Percentiles rank a stretch among this genome's conserved stretches.
These are phyloP conservation scores for Trissolcus basalis DNA, from an alignment of 1,140 invertebrate species.

Conservation along the genomic window DNA sequence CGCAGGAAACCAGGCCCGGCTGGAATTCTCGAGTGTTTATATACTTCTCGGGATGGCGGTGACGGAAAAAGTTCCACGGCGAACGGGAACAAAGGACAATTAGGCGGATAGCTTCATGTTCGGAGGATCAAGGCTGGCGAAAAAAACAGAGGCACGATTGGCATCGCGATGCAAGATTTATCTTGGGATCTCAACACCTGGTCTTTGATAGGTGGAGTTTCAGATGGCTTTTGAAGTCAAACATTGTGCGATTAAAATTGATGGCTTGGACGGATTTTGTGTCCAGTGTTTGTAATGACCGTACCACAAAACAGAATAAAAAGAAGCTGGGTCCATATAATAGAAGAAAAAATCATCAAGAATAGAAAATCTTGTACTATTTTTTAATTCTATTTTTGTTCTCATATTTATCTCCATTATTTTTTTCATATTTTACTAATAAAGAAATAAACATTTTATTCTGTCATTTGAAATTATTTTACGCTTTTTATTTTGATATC, in stretches of 20 bases:
- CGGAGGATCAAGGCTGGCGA: not conserved
- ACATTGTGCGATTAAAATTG: not conserved
- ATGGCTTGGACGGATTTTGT: too few relatives aligned
- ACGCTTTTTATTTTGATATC: too few relatives aligned
- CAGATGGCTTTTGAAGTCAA: constrained; percentile 1
- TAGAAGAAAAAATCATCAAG: too few relatives aligned
- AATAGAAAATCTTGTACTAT: too few relatives aligned
- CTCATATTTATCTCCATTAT: too few relatives aligned
- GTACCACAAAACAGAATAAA: too few relatives aligned
- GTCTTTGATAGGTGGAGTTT: not conserved
- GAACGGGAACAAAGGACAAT: constrained; percentile 15
- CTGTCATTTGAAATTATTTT: too few relatives aligned
- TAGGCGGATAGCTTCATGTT: constrained; percentile 4
- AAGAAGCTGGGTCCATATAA: too few relatives aligned
- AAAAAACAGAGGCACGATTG: not conserved
- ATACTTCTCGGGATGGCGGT: not conserved
- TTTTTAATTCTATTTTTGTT: too few relatives aligned
- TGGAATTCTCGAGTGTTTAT: not conserved
- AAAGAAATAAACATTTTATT: too few relatives aligned
- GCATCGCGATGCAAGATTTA: constrained; percentile 1
- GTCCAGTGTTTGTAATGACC: too few relatives aligned
- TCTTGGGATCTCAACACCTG: constrained; percentile 7
- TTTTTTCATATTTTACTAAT: too few relatives aligned
- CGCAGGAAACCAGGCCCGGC: not conserved
- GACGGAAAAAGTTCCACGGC: constrained; percentile 16